These are phyloP conservation scores for Micrasema longulum DNA, from an alignment of 1,140 invertebrate species.

Conservation along the genomic window DNA sequence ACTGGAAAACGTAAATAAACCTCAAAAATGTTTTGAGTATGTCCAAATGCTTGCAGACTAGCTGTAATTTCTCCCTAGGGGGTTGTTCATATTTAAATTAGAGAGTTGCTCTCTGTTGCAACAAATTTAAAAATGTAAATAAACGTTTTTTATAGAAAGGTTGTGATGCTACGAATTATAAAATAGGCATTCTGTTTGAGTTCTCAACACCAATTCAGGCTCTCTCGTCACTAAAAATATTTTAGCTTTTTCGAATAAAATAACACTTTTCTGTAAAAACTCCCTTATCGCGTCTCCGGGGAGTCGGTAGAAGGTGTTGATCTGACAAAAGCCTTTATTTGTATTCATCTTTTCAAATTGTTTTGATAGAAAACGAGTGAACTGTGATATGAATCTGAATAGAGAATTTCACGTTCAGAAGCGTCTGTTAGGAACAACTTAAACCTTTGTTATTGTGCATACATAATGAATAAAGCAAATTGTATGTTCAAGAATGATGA, in stretches of 20 bases:
- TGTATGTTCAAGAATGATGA: no score
- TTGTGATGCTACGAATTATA: not conserved
- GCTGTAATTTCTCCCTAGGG: no score
- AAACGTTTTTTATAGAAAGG: not conserved
- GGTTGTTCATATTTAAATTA: no score
- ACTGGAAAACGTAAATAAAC: not conserved
- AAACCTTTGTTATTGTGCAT: no score
- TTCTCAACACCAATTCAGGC: not conserved
- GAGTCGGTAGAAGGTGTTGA: slow-evolving; percentile 16
- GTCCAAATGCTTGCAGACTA: no score
- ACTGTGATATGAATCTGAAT: slow-evolving; percentile 15
- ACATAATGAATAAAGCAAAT: no score
- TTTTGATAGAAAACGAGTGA: slow-evolving; percentile 22
- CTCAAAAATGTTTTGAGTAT: no score
- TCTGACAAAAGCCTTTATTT: slow-evolving; percentile 22
- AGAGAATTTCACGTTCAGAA: no score
- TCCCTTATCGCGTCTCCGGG: not conserved
- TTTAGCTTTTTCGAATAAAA: not conserved
- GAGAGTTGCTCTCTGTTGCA: not conserved
- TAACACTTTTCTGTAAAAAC: slow-evolving; percentile 1
- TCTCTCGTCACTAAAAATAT: no score
- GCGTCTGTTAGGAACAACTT: no score
- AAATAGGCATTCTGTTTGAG: not conserved
- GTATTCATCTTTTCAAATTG: slow-evolving; percentile 28
- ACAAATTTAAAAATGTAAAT: not conserved